Percentiles rank a stretch among this genome's conserved stretches.
These are phyloP conservation scores for Dascillus cervinus DNA, from an alignment of 2,888 invertebrate species.

Conservation along the genomic window DNA sequence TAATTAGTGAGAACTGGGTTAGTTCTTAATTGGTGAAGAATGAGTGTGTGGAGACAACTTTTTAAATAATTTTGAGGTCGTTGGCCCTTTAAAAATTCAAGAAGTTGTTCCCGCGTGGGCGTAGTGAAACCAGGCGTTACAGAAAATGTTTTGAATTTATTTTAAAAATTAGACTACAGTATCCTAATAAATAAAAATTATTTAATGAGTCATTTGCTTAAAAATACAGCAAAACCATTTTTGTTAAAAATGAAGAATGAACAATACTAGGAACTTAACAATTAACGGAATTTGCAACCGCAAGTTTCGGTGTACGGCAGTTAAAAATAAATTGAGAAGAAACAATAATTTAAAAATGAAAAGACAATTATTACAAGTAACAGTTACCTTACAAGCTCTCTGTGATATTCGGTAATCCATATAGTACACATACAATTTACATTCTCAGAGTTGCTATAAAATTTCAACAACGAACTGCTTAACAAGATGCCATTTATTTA, in stretches of 20 bases:
- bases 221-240: conserved; percentile 13
- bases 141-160: too few relatives aligned
- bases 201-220: conserved; percentile 10
- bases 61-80: too few relatives aligned
- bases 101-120: too few relatives aligned
- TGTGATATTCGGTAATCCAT: neutral
- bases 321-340: too few relatives aligned
- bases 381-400: neutral
- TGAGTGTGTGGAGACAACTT: too few relatives aligned
- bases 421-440: neutral
- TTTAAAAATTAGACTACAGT: too few relatives aligned
- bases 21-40: too few relatives aligned
- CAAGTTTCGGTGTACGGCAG: too few relatives aligned
- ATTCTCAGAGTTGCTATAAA: conserved; percentile 15
- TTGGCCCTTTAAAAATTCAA: too few relatives aligned
- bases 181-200: conserved; percentile 9
- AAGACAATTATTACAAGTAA: conserved; percentile 1
- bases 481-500: conserved; percentile 15
- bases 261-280: conserved; percentile 10
- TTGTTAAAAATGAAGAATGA: conserved; percentile 9
- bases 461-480: conserved; percentile 20
- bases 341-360: too few relatives aligned
- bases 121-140: too few relatives aligned
- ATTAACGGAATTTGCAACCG: conserved; percentile 5
- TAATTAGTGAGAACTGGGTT: too few relatives aligned